Evolutionary conservation across 1,140 invertebrate genomes (phyloP).

Genomic region (Argopecten irradians): DNA sequence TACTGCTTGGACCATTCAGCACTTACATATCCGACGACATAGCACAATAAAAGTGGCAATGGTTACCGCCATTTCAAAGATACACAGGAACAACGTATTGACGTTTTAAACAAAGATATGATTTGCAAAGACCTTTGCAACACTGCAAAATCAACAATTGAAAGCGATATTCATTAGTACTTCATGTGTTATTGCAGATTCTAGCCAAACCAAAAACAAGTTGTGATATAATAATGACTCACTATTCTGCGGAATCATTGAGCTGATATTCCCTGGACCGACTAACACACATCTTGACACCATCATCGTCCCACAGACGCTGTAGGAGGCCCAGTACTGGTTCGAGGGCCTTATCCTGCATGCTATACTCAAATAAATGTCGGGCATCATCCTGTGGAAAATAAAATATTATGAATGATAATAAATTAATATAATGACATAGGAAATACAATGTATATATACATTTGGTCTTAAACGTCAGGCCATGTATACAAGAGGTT

Average conservation of each 20-base stretch:
- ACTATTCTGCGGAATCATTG: conserved; percentile 95
- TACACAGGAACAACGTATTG: too few species aligned
- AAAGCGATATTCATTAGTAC: not conserved
- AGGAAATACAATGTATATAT: too few species aligned
- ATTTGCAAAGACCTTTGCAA: not conserved
- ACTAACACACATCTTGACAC: conserved; percentile 89
- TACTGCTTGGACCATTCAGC: not conserved
- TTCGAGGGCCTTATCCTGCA: not conserved
- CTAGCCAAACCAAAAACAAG: not conserved
- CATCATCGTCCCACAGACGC: conserved; percentile 90
- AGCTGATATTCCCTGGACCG: conserved; percentile 94
- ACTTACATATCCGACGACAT: not conserved
- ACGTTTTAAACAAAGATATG: too few species aligned
- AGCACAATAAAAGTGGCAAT: not conserved
- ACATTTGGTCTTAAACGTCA: too few species aligned
- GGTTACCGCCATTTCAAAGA: not conserved
- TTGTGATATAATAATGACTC: conserved; percentile 58
- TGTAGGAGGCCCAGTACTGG: not conserved
- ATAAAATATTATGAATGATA: not conserved
- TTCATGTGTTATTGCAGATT: not conserved
- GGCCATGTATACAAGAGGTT: too few species aligned
- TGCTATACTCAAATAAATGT: not conserved
- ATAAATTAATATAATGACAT: too few species aligned
- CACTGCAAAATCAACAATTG: not conserved
- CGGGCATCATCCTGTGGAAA: not conserved